These are phyloP conservation scores for Babylonia areolata DNA, from an alignment of 1,140 invertebrate genomes.

Conservation along the genomic window DNA sequence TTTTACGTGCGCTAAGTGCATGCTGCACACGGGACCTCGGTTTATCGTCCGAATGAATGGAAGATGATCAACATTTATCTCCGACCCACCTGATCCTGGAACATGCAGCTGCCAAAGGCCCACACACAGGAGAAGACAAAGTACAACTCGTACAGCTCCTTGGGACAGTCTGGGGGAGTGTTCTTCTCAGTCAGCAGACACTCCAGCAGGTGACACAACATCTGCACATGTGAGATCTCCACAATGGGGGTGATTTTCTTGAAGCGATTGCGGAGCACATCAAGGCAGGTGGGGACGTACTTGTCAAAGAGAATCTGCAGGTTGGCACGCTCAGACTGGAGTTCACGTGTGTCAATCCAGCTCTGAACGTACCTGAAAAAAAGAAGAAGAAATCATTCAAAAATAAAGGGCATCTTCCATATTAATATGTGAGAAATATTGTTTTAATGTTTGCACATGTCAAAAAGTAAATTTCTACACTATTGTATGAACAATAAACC, in stretches of 20 bases:
- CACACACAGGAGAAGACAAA: slow-evolving; percentile 97
- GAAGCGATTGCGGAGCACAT: slow-evolving; percentile 89
- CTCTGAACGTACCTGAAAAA: slow-evolving; percentile 87
- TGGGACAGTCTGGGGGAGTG: slow-evolving; percentile 90
- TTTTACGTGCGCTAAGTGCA: too few relatives aligned
- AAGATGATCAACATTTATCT: neutral
- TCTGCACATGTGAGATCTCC: slow-evolving; percentile 95
- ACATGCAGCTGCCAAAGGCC: slow-evolving; percentile 97
- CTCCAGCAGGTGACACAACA: slow-evolving; percentile 93
- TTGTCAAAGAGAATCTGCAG: slow-evolving; percentile 96
- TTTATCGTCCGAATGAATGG: too few relatives aligned
- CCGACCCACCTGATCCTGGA: slow-evolving; percentile 89
- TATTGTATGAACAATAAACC: too few relatives aligned
- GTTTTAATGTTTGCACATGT: too few relatives aligned
- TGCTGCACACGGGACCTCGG: too few relatives aligned
- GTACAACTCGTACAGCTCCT: slow-evolving; percentile 96
- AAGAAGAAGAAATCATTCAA: too few relatives aligned
- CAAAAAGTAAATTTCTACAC: too few relatives aligned
- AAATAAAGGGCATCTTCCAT: too few relatives aligned
- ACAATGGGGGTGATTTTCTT: slow-evolving; percentile 96
- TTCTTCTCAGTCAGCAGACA: slow-evolving; percentile 90
- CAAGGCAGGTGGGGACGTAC: slow-evolving; percentile 94
- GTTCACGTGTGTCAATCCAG: slow-evolving; percentile 93
- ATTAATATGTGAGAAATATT: too few relatives aligned
- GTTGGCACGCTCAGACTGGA: slow-evolving; percentile 84